These are phyloP conservation scores for Yponomeuta malinellus DNA, from an alignment of 2,888 invertebrate species.

Conservation along the genomic window DNA sequence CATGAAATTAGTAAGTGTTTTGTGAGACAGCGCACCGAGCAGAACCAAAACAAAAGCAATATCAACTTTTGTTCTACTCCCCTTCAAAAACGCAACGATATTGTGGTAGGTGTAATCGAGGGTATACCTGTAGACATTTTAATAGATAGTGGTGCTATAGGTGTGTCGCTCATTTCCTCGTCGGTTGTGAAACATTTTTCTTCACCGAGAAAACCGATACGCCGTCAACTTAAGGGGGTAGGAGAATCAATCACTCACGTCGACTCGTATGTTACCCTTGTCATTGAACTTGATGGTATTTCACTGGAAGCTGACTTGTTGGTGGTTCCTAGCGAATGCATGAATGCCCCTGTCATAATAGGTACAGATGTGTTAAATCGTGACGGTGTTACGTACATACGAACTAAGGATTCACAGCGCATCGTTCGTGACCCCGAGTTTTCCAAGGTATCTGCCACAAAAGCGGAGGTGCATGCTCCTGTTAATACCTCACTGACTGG, in stretches of 20 bases:
- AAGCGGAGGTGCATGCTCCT: no score
- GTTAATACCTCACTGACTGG: slow-evolving; percentile 20
- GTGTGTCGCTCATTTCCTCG: not conserved
- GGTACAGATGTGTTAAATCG: slow-evolving; percentile 27
- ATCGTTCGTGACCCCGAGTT: slow-evolving; percentile 14
- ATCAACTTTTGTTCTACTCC: slow-evolving; percentile 1
- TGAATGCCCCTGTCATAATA: slow-evolving; percentile 24
- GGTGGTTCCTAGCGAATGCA: slow-evolving; percentile 22
- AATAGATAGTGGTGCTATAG: slow-evolving; percentile 4
- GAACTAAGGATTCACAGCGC: slow-evolving; percentile 19
- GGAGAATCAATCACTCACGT: not conserved
- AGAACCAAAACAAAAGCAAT: not conserved
- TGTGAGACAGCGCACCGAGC: no score
- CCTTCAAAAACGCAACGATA: not conserved
- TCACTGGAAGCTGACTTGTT: slow-evolving; percentile 26
- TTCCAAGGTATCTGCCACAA: no score
- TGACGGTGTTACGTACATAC: slow-evolving; percentile 24
- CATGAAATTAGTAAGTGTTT: no score
- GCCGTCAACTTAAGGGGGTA: not conserved
- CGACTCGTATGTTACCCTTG: slow-evolving; percentile 1
- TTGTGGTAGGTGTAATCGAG: slow-evolving; percentile 1
- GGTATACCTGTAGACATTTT: slow-evolving; percentile 5
- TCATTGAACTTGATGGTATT: slow-evolving; percentile 14
- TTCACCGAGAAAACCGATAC: not conserved
- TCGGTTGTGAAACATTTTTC: not conserved